Evolutionary conservation across 2,888 invertebrate species (phyloP).

Genomic region (Polymixis lichenea): DNA sequence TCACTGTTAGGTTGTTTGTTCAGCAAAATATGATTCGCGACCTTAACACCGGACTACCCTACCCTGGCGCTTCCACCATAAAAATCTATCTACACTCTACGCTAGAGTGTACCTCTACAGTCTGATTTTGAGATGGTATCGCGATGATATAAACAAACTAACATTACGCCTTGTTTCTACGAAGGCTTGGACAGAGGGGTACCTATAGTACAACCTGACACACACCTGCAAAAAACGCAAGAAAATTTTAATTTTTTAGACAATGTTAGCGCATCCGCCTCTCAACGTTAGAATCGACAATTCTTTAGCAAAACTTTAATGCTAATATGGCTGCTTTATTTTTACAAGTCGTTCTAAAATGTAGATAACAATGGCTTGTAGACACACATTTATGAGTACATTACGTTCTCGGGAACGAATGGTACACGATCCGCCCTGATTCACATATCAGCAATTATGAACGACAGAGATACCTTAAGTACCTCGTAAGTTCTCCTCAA

Average conservation of each 20-base stretch:
- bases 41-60: no score
- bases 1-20: no score
- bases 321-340: not conserved
- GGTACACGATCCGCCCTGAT: conserved; percentile 50
- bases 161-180: no score
- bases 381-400: not conserved
- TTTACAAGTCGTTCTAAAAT: not conserved
- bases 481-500: conserved; percentile 3
- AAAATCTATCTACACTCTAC: not conserved
- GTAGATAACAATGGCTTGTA: not conserved
- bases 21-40: no score
- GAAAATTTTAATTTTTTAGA: no score
- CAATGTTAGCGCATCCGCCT: no score
- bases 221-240: no score
- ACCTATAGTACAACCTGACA: no score
- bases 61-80: no score
- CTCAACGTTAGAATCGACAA: not conserved
- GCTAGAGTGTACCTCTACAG: not conserved
- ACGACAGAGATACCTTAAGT: conserved; percentile 32
- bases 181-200: no score
- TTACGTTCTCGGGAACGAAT: conserved; percentile 22
- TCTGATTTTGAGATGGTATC: not conserved
- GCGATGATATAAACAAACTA: no score
- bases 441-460: conserved; percentile 48
- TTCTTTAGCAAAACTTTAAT: not conserved